A percentile compares a stretch with the other conserved stretches of the same genome.
phyloP scores from a whole-genome alignment of 1,140 invertebrate species.

The Temnothorax longispinosus region DNA sequence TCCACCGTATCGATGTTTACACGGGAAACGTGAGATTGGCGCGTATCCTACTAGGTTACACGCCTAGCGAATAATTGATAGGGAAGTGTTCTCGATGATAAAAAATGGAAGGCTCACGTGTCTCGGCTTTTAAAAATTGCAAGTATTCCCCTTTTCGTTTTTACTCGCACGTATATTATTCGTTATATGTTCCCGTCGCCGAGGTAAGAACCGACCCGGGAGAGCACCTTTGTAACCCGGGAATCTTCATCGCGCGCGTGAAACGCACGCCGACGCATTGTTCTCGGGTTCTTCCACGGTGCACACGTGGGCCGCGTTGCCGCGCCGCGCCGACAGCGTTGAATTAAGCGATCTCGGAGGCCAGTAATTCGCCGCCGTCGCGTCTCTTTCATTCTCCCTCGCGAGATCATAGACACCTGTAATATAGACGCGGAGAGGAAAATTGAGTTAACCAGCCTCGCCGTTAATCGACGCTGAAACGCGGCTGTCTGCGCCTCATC shows the following conservation, averaged over 20 bases:
- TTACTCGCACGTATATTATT: background rate
- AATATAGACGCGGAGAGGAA: conserved; percentile 44
- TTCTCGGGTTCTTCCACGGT: conserved; percentile 24
- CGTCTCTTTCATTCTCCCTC: conserved; percentile 19
- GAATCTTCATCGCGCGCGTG: background rate
- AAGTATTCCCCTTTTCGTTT: background rate
- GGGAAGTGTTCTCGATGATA: conserved; percentile 12
- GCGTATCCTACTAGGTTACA: background rate
- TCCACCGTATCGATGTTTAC: background rate
- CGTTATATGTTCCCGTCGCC: background rate
- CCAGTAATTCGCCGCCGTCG: conserved; percentile 44
- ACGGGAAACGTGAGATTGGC: background rate
- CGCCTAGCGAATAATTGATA: conserved; percentile 26
- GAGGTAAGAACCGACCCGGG: background rate
- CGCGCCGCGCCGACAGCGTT: conserved; percentile 9
- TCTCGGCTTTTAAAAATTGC: background rate
- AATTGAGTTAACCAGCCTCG: conserved; percentile 57
- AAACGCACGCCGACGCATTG: conserved; percentile 53
- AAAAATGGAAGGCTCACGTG: background rate
- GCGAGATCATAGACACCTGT: conserved; percentile 17
- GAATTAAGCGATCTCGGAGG: conserved; percentile 52
- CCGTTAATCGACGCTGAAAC: conserved; percentile 55
- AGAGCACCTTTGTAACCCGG: background rate
- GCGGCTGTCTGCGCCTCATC: conserved; percentile 44
- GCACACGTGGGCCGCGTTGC: conserved; percentile 48